Evolutionary conservation across 2,797 vertebrate species (phyloP), one percentile per base, ranked within the genome.

Genomic region (Acrossocheilus wenchowensis): DNA sequence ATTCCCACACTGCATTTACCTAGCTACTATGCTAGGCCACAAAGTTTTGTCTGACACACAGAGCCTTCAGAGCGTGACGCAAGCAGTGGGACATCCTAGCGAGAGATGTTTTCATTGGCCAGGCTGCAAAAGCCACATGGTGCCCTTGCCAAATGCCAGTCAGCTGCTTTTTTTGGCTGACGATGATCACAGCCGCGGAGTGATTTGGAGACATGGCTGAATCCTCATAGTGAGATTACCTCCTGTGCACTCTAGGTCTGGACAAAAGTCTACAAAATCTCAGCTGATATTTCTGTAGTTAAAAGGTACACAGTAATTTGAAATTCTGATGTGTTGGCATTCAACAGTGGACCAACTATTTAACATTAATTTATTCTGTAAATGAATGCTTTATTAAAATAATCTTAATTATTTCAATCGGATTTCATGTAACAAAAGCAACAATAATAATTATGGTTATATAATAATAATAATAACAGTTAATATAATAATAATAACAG

Each of bases 161-260:
- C 78, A 82, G 73, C 79, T 81, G 78, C 69, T 87, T 78, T 82
- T 83, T 88, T 77, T 78, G 72, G 82, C 86, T 34, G 86, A 41
- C 10, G 6, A 57, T 12, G 78, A 78, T 48, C 66, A 57, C 50
- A 54, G 82, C 68, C 43, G 2, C 45, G 34, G 71, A 45, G 36
- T 19, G 66, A 77, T 69, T 68, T 15, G 0, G 57, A 77, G 62
- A 71, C 30, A 8, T 5, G 19, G 21, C 50, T 60, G 39, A 69
- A 71, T 85, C n/a, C 66, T 80, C 41, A 72, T 60, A 1, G 52
- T 80, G 36, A 72, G 12, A 85, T 34, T 72, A 79, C 60, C 64
- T 41, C 36, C 57, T 36, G 19, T 73, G 8, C n/a, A 43, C 54
- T 83, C 26, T 9, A 48, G 26, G n/a, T 34, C 5, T 11, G 5